Evolutionary conservation across 2,888 invertebrate genomes (phyloP).

Genomic region (Pomacea canaliculata): DNA sequence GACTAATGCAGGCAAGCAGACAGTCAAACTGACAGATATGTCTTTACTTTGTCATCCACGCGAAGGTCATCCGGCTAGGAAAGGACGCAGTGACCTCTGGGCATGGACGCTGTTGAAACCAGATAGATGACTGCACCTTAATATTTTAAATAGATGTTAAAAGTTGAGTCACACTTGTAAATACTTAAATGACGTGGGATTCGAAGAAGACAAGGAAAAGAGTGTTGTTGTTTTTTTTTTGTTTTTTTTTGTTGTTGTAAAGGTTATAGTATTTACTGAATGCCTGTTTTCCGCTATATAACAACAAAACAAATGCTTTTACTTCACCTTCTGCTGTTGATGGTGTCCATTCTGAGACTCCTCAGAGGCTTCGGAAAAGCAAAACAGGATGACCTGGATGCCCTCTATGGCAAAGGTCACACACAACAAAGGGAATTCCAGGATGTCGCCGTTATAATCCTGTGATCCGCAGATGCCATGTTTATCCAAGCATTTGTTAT

Average conservation of each 20-base stretch:
- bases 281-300: too few relatives aligned
- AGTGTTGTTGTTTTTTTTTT: too few relatives aligned
- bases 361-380: slow-evolving; percentile 21
- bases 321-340: slow-evolving; percentile 7
- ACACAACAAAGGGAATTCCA: slow-evolving; percentile 22
- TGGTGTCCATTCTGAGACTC: slow-evolving; percentile 6
- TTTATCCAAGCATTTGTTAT: too few relatives aligned
- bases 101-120: slow-evolving; percentile 55
- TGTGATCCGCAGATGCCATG: slow-evolving; percentile 28
- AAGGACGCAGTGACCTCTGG: slow-evolving; percentile 67
- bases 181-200: too few relatives aligned
- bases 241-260: too few relatives aligned
- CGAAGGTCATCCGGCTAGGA: slow-evolving; percentile 62
- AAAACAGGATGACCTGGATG: slow-evolving; percentile 24
- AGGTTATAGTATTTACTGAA: too few relatives aligned
- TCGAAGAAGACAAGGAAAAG: too few relatives aligned
- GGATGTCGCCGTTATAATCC: slow-evolving; percentile 31
- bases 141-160: too few relatives aligned
- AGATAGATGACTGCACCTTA: not conserved
- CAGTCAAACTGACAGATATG: not conserved
- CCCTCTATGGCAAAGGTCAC: slow-evolving; percentile 25
- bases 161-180: too few relatives aligned
- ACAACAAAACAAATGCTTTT: too few relatives aligned
- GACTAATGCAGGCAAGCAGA: too few relatives aligned
- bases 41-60: slow-evolving; percentile 65